These are phyloP conservation scores for Apogon talboti DNA, from an alignment of 2,797 vertebrate species.

Conservation along the genomic window DNA sequence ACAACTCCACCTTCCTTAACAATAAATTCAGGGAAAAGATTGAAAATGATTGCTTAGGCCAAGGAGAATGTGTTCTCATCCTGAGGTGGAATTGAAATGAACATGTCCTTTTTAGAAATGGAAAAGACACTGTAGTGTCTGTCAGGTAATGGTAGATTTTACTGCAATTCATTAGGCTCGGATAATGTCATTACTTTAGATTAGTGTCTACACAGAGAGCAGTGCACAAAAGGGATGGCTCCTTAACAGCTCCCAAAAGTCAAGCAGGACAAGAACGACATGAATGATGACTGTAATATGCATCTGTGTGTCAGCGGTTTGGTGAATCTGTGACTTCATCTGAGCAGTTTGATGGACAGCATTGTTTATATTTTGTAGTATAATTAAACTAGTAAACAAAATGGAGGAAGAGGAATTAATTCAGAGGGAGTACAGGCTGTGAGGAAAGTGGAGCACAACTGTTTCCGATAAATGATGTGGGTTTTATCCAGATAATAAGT, in stretches of 20 bases:
- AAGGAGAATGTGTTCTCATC: background rate
- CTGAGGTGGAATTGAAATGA: background rate
- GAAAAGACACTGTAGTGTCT: constrained; percentile 7
- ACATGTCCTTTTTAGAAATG: constrained; percentile 5
- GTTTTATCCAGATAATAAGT: background rate
- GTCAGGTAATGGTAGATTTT: background rate
- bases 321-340: background rate
- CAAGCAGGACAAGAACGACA: too few relatives aligned
- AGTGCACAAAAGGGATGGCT: background rate
- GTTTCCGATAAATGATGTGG: constrained; percentile 4
- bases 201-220: background rate
- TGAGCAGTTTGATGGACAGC: background rate
- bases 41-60: background rate
- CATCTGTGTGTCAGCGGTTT: background rate
- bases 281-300: constrained; percentile 18
- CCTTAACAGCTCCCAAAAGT: background rate
- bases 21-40: background rate
- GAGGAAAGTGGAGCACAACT: background rate
- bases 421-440: background rate
- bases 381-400: constrained; percentile 5
- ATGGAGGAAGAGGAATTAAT: too few relatives aligned
- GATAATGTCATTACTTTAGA: background rate
- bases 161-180: background rate
- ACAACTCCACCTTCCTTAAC: background rate
- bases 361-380: background rate